Base-by-base conservation (phyloP, 2,888 invertebrate species). In the Parnassius glacialis region DNA sequence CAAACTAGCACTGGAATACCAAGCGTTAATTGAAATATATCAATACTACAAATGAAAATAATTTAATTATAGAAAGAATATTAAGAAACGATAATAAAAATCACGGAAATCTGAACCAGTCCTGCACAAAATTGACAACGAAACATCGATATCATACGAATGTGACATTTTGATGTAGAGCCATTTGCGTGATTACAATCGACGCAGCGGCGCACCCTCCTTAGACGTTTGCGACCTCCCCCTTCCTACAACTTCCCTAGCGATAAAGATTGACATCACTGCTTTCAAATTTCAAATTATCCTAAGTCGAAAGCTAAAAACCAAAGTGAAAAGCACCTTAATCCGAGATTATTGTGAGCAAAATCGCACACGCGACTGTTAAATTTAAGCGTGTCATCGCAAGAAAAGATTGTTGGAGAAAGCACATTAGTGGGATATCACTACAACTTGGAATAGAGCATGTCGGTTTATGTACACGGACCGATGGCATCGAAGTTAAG, bases 151-250 rank as follows among this genome's bases (percentile, higher is more conserved):
- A 85, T 78, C 79, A 84, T 72, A 74, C 68, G 72, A 74, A 85
- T 87, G 84, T 90, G 87, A 88, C 86, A 83, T 87, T 90, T 88
- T 87, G 87, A 89, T 88, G 85, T 84, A 85, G 80, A 85, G 78
- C 88, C 90, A 91, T 90, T 91, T 90, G 88, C 88, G 87, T 90
- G 89, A 91, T 91, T 90, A 89, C 86, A 88, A 88, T 88, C 87
- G 90, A 88, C 88, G 87, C 85, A 85, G 81, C 74, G 85, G 79
- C 90, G 87, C 89, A 83, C 90, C 90, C 89, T 87, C 78, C 79
- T 76, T 73, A 73, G 72, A 74, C 72, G 70, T 71, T 73, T 52
- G 57, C 57, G 71, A 78, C 80, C 81, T 80, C 76, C 76, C 72
- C 74, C 79, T 81, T 81, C 85, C 83, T 80, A 82, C 83, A 81